phyloP scores from a whole-genome alignment of 2,113 vertebrate species.

The Pyrgilauda ruficollis region DNA sequence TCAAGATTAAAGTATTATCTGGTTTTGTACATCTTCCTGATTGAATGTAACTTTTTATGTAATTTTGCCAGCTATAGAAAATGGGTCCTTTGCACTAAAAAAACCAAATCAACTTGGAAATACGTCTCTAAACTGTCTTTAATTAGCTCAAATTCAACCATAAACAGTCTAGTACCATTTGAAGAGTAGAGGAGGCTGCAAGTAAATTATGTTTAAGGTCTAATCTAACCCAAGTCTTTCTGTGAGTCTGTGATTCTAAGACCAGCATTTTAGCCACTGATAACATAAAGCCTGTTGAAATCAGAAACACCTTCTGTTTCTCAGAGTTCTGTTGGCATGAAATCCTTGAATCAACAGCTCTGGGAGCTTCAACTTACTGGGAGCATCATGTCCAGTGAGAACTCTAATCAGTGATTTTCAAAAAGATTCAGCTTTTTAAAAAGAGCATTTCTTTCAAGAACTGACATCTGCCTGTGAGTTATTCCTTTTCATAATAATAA shows the following conservation, averaged over 20 bases:
- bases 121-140: neutral
- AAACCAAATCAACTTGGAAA: neutral
- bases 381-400: neutral
- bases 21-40: neutral
- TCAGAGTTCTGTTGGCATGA: neutral
- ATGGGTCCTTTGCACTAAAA: neutral
- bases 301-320: neutral
- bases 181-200: neutral
- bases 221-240: neutral
- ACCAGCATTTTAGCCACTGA: neutral
- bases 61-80: neutral
- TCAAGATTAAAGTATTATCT: neutral
- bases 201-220: neutral
- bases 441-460: neutral
- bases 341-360: neutral
- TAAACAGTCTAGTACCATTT: neutral
- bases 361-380: neutral
- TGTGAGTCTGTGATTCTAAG: neutral
- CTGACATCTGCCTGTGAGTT: neutral
- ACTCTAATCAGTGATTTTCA: neutral
- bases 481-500: neutral
- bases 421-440: neutral
- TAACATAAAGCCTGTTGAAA: neutral
- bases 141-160: neutral
- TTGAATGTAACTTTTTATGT: neutral